These are phyloP conservation scores for human (Homo sapiens) DNA, from an alignment of 2,113 vertebrate genomes.

Conservation along the genomic window GRCh38 chr14:71627501-71628000, in stretches of 20 bases:
- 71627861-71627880: not conserved
- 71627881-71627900: not conserved
- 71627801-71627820: not conserved
- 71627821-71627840: not conserved
- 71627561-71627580: not conserved
- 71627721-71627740: not conserved
- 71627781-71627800: not conserved
- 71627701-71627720: fast-evolving
- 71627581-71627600: not conserved
- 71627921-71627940: no score
- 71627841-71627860: not conserved
- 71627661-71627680: not conserved
- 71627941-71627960: no score
- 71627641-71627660: not conserved
- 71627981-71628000: no score
- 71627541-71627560: not conserved
- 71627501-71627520: not conserved
- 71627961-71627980: no score
- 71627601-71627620: not conserved
- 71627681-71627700: not conserved
- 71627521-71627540: not conserved
- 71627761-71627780: not conserved
- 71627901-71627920: not conserved
- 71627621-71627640: not conserved
- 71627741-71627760: not conserved